phyloP scores from a whole-genome alignment of 1,140 invertebrate genomes.

The Littorina saxatilis region DNA sequence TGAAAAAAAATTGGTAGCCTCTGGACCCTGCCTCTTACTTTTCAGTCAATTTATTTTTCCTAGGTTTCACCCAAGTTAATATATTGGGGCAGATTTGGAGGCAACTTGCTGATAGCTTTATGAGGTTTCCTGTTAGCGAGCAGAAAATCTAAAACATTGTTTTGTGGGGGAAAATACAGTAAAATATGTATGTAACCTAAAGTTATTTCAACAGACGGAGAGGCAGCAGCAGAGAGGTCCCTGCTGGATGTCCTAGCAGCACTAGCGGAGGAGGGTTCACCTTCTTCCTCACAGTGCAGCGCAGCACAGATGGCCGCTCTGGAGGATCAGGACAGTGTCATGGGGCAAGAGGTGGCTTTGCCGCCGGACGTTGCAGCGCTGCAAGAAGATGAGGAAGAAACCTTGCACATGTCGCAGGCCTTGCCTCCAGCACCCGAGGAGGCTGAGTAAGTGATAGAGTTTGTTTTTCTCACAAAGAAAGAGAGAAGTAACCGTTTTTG shows the following conservation, averaged over 20 bases:
- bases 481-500: not conserved
- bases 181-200: too few species aligned
- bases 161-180: too few species aligned
- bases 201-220: conserved; percentile 27
- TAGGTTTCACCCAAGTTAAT: too few species aligned
- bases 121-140: too few species aligned
- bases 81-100: too few species aligned
- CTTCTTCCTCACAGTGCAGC: conserved; percentile 54
- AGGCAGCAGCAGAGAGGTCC: conserved; percentile 49
- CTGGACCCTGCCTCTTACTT: too few species aligned
- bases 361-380: conserved; percentile 36
- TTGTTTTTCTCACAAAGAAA: not conserved
- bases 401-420: conserved; percentile 70
- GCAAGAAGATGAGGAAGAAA: conserved; percentile 59
- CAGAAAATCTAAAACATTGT: too few species aligned
- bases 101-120: too few species aligned
- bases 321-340: conserved; percentile 68
- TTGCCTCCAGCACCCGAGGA: conserved; percentile 51
- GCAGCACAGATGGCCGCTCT: conserved; percentile 52
- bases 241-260: conserved; percentile 80
- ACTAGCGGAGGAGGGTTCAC: conserved; percentile 54
- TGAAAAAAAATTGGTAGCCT: too few species aligned
- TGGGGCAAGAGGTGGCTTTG: conserved; percentile 58
- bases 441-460: conserved; percentile 1
- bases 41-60: too few species aligned